Evolutionary conservation across 1,140 invertebrate species (phyloP), one percentile per base, ranked within the genome.

Genomic region (Neodiprion lecontei): DNA sequence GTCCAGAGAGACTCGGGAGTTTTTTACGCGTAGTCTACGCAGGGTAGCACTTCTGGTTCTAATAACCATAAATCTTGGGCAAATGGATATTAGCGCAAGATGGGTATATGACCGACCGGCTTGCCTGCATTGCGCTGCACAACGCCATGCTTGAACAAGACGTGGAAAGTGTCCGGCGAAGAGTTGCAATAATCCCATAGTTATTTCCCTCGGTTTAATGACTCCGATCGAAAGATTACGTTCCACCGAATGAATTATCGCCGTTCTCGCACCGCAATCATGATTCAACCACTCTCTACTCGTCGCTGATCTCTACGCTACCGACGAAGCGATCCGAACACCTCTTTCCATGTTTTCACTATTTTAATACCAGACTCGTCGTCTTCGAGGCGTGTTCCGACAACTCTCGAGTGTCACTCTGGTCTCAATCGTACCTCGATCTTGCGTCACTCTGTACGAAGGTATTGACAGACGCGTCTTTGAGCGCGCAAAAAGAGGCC

Each of bases 21-120:
- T 61, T 61, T n/a, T 61, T 61, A 61, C 53, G 53, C n/a, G 53
- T 61, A 21, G 53, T 61, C 53, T 61, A 61, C 53, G 53, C 53
- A 12, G 53, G 53, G 53, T 61, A 61, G 3, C 53, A 61, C 53
- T 61, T 61, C 53, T 61, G 53, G 53, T 61, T 61, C 53, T 61
- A 61, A 61, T 61, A 61, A 61, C 53, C 53, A 61, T 61, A 61
- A 61, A 61, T 61, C 53, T 61, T 61, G 53, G 5, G 53, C n/a
- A 61, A 61, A 61, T 61, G 53, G 53, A 61, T 61, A 61, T 61
- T 61, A 61, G 53, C 53, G n/a, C 53, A 12, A 12, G 53, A 9
- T 17, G 5, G 11, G 11, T 5, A 61, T 40, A 40, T 40, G 28
- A 40, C 53, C 53, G 53, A 61, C n/a, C 11, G 3, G n/a, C 53